Evolutionary conservation across 2,888 invertebrate genomes (phyloP).

Genomic region (Lycophotia porphyrea): DNA sequence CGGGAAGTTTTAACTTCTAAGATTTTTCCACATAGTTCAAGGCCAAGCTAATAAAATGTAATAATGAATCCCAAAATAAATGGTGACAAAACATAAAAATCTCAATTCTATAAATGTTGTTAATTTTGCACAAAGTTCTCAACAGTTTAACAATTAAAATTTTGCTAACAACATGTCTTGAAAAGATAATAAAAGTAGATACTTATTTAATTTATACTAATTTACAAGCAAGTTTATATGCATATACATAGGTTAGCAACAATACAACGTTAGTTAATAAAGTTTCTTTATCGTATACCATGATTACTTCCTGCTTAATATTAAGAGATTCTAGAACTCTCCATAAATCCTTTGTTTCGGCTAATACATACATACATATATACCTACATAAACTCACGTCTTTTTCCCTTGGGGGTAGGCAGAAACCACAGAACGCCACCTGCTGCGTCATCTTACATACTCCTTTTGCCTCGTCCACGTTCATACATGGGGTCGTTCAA

Average conservation of each 20-base stretch:
- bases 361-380: background rate
- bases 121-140: conserved; percentile 21
- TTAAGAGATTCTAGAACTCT: background rate
- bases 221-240: conserved; percentile 10
- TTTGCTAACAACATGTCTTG: background rate
- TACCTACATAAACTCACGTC: background rate
- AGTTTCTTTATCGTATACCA: conserved; percentile 13
- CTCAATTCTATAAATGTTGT: conserved; percentile 24
- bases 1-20: background rate
- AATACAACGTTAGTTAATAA: background rate
- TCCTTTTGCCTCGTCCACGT: no score
- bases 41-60: background rate
- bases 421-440: background rate
- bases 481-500: no score
- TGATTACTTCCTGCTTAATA: conserved; percentile 30
- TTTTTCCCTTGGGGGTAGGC: background rate
- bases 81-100: conserved; percentile 39
- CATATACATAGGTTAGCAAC: conserved; percentile 23
- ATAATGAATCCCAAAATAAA: conserved; percentile 14
- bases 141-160: conserved; percentile 9
- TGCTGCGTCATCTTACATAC: background rate
- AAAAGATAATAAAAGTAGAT: background rate
- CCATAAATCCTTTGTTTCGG: background rate
- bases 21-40: background rate
- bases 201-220: background rate